Conservation (phyloP, 2,797 vertebrate species). For the Xenops minutus region DNA sequence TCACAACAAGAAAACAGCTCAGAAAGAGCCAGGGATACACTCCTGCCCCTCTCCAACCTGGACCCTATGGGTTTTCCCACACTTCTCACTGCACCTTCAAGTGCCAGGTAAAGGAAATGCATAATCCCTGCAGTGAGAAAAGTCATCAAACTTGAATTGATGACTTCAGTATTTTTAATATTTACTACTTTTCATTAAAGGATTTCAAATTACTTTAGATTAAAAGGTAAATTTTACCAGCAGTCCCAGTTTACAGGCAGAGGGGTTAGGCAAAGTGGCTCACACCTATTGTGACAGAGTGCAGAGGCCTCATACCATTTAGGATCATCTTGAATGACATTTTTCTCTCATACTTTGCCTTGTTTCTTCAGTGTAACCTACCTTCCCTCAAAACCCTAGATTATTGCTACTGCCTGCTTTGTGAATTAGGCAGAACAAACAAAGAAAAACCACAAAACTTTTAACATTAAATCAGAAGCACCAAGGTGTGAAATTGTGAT, state of each 20-base stretch:
- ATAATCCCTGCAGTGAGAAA: not conserved
- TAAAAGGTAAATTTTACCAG: not conserved
- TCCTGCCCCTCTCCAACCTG: not conserved
- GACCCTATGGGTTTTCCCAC: not conserved
- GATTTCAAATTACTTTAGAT: not conserved
- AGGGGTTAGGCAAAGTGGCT: not conserved
- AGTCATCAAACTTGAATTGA: not conserved
- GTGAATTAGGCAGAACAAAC: conserved; percentile 47
- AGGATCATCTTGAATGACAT: not conserved
- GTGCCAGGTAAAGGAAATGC: not conserved
- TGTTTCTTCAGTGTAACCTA: not conserved
- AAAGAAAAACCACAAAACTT: not conserved
- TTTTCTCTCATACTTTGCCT: not conserved
- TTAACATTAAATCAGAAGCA: not conserved
- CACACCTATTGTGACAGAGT: not conserved
- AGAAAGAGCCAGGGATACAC: not conserved
- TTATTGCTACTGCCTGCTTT: not conserved
- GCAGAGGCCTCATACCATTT: not conserved
- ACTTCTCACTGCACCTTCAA: not conserved
- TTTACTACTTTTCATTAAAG: not conserved
- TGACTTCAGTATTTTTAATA: not conserved
- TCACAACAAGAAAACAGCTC: conserved; percentile 1
- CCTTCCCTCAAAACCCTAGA: not conserved
- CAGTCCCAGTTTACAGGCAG: not conserved
- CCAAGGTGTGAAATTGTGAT: not conserved